Conservation (phyloP, 2,113 vertebrate genomes). For the Coryphaenoides rupestris region DNA sequence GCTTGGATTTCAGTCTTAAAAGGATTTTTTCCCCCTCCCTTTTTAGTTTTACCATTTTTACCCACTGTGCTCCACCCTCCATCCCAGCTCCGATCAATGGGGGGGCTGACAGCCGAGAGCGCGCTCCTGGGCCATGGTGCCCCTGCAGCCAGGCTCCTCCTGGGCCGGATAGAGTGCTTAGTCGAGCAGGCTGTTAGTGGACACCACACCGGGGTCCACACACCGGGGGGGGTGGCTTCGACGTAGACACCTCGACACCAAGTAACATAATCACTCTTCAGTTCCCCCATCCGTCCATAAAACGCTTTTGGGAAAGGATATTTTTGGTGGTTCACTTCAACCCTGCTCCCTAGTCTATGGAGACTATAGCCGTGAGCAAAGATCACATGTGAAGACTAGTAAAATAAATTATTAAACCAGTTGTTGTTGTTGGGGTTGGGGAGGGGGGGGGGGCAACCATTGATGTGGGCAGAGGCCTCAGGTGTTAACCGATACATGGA, state of each 20-base stretch:
- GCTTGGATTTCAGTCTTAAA: constrained; percentile 27
- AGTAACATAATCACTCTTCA: constrained; percentile 39
- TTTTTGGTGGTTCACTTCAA: constrained; percentile 15
- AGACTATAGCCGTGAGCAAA: constrained; percentile 23
- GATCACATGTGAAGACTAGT: constrained; percentile 41
- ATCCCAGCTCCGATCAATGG: constrained; percentile 38
- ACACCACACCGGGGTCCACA: constrained; percentile 16
- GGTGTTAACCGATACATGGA: constrained; percentile 47
- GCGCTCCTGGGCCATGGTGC: constrained; percentile 20
- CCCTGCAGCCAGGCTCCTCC: constrained; percentile 29
- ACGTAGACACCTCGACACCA: constrained; percentile 35
- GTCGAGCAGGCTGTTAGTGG: constrained; percentile 32
- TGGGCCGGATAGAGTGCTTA: constrained; percentile 44
- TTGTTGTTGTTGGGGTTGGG: no score
- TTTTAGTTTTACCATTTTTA: background rate
- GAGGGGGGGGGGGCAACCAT: constrained; percentile 38
- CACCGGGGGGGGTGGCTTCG: constrained; percentile 3
- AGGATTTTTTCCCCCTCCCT: background rate
- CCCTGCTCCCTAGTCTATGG: constrained; percentile 17
- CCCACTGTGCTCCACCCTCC: constrained; percentile 1
- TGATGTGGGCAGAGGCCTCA: constrained; percentile 49
- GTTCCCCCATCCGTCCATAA: constrained; percentile 24
- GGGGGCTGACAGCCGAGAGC: constrained; percentile 50
- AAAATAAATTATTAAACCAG: constrained; percentile 55
- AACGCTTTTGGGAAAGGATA: background rate